These are phyloP conservation scores for Melanocharis versteri DNA, from an alignment of 2,113 vertebrate species.

Conservation along the genomic window DNA sequence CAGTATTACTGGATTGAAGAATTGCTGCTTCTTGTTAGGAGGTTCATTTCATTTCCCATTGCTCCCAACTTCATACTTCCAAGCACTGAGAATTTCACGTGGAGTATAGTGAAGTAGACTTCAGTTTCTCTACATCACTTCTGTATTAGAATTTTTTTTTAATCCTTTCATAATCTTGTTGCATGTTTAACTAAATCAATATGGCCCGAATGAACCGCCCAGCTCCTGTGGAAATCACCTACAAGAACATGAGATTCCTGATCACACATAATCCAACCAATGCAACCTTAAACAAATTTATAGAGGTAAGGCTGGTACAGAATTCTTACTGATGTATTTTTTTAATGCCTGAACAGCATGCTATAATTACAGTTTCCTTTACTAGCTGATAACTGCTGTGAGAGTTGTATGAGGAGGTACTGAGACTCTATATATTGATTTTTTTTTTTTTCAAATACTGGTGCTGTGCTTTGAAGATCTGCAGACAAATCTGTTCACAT, in stretches of 20 bases:
- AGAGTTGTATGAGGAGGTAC: background rate
- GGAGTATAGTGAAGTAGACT: conserved; percentile 80
- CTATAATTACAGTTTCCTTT: background rate
- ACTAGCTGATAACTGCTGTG: background rate
- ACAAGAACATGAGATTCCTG: conserved; percentile 99
- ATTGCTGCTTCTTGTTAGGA: conserved; percentile 87
- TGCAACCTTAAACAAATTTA: conserved; percentile 98
- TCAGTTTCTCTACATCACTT: conserved; percentile 77
- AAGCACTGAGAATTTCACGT: conserved; percentile 79
- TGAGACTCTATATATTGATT: background rate
- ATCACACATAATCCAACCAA: conserved; percentile 99
- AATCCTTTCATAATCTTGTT: conserved; percentile 68
- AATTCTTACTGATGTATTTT: background rate
- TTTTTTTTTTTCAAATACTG: background rate
- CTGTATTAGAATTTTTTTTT: conserved; percentile 69
- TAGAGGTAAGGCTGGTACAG: conserved; percentile 84
- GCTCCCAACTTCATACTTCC: conserved; percentile 69
- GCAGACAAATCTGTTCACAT: background rate
- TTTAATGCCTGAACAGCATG: background rate
- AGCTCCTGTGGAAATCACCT: conserved; percentile 98
- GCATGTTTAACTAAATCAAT: conserved; percentile 74
- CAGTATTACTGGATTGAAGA: conserved; percentile 92
- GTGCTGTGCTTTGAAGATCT: background rate
- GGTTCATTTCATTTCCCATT: conserved; percentile 81
- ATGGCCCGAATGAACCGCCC: conserved; percentile 99